Evolutionary conservation across 1,140 invertebrate species (phyloP).

Genomic region (Anastrepha obliqua): DNA sequence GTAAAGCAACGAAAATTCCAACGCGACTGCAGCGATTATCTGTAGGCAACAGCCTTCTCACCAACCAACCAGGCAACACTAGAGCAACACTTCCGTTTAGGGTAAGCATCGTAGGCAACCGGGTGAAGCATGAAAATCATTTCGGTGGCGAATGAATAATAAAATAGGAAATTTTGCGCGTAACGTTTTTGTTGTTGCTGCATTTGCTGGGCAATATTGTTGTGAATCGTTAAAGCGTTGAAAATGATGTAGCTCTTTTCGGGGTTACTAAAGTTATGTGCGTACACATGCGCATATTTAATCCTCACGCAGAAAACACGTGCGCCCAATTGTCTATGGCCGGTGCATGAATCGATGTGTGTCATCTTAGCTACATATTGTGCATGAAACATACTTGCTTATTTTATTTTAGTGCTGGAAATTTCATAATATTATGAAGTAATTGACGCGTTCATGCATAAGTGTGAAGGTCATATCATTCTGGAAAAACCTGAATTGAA

Average conservation of each 20-base stretch:
- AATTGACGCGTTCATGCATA: background rate
- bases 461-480: background rate
- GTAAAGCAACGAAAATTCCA: background rate
- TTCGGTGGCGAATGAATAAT: conserved; percentile 32
- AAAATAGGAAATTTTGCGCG: conserved; percentile 11
- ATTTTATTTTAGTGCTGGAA: background rate
- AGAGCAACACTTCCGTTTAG: background rate
- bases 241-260: background rate
- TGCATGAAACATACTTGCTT: background rate
- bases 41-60: background rate
- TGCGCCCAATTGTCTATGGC: conserved; percentile 24
- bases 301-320: background rate
- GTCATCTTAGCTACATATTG: background rate
- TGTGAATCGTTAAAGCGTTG: background rate
- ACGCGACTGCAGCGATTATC: background rate
- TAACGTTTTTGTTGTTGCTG: background rate
- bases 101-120: background rate
- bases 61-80: background rate
- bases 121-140: conserved; percentile 14
- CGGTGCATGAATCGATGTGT: background rate
- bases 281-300: background rate
- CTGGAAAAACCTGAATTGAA: no score
- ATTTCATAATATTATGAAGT: background rate
- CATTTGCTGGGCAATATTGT: conserved; percentile 11
- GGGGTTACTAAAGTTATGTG: background rate